Conservation (phyloP, 2,888 invertebrate species). For the Drosophila anceps region DNA sequence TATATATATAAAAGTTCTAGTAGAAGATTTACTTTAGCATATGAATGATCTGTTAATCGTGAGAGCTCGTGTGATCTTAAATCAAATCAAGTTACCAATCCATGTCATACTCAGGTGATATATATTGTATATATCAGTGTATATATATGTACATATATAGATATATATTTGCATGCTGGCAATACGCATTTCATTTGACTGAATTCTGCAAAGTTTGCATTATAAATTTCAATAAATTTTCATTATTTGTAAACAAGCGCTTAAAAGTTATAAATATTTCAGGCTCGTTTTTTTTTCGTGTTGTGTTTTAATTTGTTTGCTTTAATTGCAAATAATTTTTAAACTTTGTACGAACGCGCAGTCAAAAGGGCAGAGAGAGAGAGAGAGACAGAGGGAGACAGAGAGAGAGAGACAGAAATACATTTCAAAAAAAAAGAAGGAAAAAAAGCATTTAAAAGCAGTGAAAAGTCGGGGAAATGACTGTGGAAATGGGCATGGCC, state of each 20-base stretch:
- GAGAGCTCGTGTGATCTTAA: not conserved
- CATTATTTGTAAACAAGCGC: slow-evolving; percentile 65
- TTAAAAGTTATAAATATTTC: slow-evolving; percentile 40
- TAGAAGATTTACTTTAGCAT: too few species aligned
- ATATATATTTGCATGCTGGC: not conserved
- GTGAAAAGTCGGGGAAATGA: slow-evolving; percentile 15
- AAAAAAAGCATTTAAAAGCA: slow-evolving; percentile 60
- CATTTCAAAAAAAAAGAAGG: slow-evolving; percentile 19
- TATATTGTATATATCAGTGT: not conserved
- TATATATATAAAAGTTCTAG: not conserved
- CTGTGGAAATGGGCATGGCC: slow-evolving; percentile 1
- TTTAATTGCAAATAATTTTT: slow-evolving; percentile 82
- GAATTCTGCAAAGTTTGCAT: slow-evolving; percentile 28
- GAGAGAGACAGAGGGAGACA: not conserved
- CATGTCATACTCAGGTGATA: not conserved
- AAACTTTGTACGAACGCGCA: slow-evolving; percentile 39
- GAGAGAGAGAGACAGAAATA: not conserved
- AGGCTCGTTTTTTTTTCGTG: not conserved
- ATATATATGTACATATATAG: not conserved
- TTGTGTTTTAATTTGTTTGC: slow-evolving; percentile 77
- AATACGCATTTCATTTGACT: slow-evolving; percentile 29
- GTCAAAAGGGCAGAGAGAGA: slow-evolving; percentile 25
- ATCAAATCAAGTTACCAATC: not conserved
- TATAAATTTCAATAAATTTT: slow-evolving; percentile 63
- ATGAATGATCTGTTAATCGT: too few species aligned